Conservation (phyloP, 2,113 vertebrate genomes). For the Bujurquina vittata region DNA sequence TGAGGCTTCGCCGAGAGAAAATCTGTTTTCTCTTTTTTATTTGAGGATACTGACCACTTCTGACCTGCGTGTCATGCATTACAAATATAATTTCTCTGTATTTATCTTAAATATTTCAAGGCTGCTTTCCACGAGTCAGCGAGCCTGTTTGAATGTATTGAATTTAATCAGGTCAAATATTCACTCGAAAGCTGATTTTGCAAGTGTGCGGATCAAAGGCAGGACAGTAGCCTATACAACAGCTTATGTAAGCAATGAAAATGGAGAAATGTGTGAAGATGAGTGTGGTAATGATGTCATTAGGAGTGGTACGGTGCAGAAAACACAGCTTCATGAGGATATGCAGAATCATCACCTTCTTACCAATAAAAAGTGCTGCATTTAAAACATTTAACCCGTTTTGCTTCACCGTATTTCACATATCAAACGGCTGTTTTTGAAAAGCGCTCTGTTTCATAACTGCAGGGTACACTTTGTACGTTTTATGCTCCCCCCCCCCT, state of each 20-base stretch:
- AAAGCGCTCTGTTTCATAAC: conserved; percentile 77
- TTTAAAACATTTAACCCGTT: conserved; percentile 82
- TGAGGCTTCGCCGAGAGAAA: conserved; percentile 75
- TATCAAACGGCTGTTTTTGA: conserved; percentile 82
- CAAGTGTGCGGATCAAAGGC: conserved; percentile 6
- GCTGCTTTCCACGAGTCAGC: conserved; percentile 78
- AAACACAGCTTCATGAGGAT: conserved; percentile 44
- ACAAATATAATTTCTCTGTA: conserved; percentile 75
- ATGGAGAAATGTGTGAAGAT: conserved; percentile 11
- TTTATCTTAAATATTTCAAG: conserved; percentile 81
- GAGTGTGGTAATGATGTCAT: conserved; percentile 18
- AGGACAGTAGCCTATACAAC: conserved; percentile 8
- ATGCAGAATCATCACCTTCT: conserved; percentile 50
- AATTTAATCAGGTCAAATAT: conserved; percentile 55
- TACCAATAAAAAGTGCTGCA: conserved; percentile 75
- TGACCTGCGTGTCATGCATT: conserved; percentile 77
- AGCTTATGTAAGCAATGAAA: conserved; percentile 2
- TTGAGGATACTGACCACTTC: conserved; percentile 80
- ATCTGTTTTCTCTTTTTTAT: conserved; percentile 71
- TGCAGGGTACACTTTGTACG: conserved; percentile 83
- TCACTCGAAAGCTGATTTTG: conserved; percentile 29
- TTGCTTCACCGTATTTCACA: conserved; percentile 74
- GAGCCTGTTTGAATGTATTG: conserved; percentile 58
- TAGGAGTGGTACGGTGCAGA: conserved; percentile 17
- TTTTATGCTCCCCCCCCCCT: conserved; percentile 64